These are phyloP conservation scores for Trissolcus basalis DNA, from an alignment of 1,140 invertebrate species.

Conservation along the genomic window DNA sequence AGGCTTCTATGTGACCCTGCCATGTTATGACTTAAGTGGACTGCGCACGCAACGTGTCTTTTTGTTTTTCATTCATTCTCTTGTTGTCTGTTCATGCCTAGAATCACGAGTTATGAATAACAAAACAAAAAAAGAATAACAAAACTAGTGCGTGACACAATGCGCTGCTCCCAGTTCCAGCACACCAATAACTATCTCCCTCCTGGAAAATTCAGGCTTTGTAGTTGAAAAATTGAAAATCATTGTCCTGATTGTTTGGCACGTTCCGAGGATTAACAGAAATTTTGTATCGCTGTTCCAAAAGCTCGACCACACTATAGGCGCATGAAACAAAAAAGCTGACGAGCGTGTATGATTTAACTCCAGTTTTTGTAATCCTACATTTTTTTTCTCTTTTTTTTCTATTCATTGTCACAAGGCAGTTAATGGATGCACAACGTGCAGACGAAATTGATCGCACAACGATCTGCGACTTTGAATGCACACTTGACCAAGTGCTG, in stretches of 20 bases:
- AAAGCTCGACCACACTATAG: slow-evolving; percentile 15
- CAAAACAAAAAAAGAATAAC: neutral
- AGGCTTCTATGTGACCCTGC: slow-evolving; percentile 56
- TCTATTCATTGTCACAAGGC: too few relatives aligned
- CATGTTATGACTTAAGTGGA: slow-evolving; percentile 54
- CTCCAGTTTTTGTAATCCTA: too few relatives aligned
- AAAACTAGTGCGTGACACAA: slow-evolving; percentile 11
- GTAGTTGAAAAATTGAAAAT: slow-evolving; percentile 38
- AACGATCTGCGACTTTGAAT: slow-evolving; percentile 41
- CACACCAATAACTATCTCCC: slow-evolving; percentile 12
- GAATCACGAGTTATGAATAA: slow-evolving; percentile 25
- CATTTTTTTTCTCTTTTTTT: too few relatives aligned
- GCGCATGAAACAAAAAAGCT: slow-evolving; percentile 10
- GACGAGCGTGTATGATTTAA: too few relatives aligned
- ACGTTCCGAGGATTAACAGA: slow-evolving; percentile 31
- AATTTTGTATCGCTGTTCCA: slow-evolving; percentile 23
- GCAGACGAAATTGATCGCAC: neutral
- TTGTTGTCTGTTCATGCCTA: slow-evolving; percentile 25
- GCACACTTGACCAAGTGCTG: slow-evolving; percentile 59
- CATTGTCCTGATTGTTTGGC: slow-evolving; percentile 58
- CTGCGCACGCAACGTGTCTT: slow-evolving; percentile 56
- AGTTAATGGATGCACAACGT: slow-evolving; percentile 3
- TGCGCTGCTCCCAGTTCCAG: slow-evolving; percentile 34
- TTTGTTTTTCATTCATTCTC: slow-evolving; percentile 25
- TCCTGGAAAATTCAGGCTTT: slow-evolving; percentile 40